A percentile compares a stretch with the other conserved stretches of the same genome.
Evolutionary conservation across 2,797 vertebrate genomes (phyloP).

Genomic region (Bradypodion ventrale): DNA sequence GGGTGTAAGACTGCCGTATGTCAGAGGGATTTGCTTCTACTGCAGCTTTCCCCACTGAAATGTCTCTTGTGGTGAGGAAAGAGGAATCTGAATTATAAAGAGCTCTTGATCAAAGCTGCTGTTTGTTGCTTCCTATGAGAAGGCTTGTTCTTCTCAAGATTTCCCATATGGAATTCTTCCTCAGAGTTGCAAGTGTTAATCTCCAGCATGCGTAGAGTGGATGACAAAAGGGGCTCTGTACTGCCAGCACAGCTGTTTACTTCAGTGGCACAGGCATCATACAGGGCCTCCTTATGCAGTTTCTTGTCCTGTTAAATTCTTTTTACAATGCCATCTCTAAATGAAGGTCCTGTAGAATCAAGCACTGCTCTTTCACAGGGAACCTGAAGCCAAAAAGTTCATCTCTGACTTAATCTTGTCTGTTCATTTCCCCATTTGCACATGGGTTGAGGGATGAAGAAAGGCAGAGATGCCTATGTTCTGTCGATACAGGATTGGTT

Average conservation of each 20-base stretch:
- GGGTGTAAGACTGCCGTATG: constrained; percentile 11
- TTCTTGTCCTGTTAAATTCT: constrained; percentile 42
- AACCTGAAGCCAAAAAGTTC: neutral
- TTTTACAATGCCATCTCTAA: constrained; percentile 16
- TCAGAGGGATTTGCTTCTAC: neutral
- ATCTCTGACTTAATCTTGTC: neutral
- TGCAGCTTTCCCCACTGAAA: neutral
- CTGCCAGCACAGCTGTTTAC: constrained; percentile 58
- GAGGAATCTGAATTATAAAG: constrained; percentile 42
- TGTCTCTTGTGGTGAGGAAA: neutral
- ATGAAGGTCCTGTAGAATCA: constrained; percentile 41
- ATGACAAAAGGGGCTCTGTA: constrained; percentile 68
- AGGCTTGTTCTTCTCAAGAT: constrained; percentile 34
- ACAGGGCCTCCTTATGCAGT: constrained; percentile 46
- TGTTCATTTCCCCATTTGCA: constrained; percentile 8
- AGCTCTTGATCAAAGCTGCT: constrained; percentile 39
- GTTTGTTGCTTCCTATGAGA: constrained; percentile 17
- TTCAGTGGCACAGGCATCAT: constrained; percentile 41
- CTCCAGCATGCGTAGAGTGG: constrained; percentile 33
- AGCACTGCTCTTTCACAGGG: constrained; percentile 24
- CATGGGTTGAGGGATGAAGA: neutral
- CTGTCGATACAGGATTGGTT: neutral
- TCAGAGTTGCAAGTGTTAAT: constrained; percentile 38
- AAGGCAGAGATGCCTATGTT: neutral
- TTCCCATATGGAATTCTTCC: constrained; percentile 42